Evolutionary conservation across 2,888 invertebrate genomes (phyloP), one percentile per base, ranked within the genome.

Genomic region (Bombyx huttoni): DNA sequence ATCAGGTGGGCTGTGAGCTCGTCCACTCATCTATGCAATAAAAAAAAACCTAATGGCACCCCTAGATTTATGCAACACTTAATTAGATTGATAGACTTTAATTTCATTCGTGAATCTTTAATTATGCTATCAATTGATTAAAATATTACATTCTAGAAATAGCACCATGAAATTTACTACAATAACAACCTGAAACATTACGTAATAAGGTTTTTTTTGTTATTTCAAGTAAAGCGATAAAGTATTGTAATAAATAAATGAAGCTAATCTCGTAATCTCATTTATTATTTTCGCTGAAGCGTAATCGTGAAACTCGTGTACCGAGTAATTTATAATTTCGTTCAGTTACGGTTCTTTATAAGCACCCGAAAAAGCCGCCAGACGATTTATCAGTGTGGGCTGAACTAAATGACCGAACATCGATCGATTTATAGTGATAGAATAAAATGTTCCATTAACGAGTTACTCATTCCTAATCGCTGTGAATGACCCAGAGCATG

Each of bases 401-500:
- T 33, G 47, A 49, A 34, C 40, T 52, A 49, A 49, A 49, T 8
- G 46, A 52, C 47, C 47, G 46, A 34, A 34, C 47, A 35, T 8
- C 40, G 34, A 47, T 52, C 14, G 35, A 52, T 50, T 52, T 49
- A 52, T 34, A 47, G 46, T 40, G 40, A 47, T 47, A 50, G 47
- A 50, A 52, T 40, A 52, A 54, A 50, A 51, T 49, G 50, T 40
- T 49, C 48, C 47, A 50, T 52, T 51, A 56, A 51, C 40, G 47
- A 47, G 47, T 40, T 45, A 50, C 50, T 49, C 33, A 50, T 47
- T 49, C 46, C 13, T 9, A 50, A 49, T 49, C 34, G 47, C 24
- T 13, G 64, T 67, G 60, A 69, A 63, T 59, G 68, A 66, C 62
- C 64, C 50, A 57, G 34, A 56, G 53, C 49, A 56, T 60, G 59